These are phyloP conservation scores for Mayetiola destructor DNA, from an alignment of 2,888 invertebrate species.

Conservation along the genomic window DNA sequence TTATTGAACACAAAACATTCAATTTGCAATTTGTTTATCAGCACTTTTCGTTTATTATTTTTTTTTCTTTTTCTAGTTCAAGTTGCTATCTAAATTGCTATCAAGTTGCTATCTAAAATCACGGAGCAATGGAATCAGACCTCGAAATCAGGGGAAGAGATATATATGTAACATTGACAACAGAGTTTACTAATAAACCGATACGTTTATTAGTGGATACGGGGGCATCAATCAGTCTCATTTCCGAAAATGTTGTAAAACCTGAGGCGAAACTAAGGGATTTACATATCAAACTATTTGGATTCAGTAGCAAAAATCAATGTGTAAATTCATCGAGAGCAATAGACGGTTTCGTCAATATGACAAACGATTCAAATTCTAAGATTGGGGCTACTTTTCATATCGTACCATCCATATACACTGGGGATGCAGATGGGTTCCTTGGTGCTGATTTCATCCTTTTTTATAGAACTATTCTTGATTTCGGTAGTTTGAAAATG, in stretches of 20 bases:
- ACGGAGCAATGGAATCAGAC: too few species aligned
- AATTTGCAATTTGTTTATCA: too few species aligned
- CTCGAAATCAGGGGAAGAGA: too few species aligned
- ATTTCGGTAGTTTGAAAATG: not conserved
- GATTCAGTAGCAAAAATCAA: not conserved
- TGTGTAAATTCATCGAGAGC: not conserved
- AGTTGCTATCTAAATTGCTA: too few species aligned
- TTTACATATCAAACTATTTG: not conserved
- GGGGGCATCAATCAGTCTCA: not conserved
- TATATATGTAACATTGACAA: too few species aligned
- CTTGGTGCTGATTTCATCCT: not conserved
- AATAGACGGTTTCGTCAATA: not conserved
- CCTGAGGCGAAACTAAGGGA: not conserved
- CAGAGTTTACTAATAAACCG: not conserved
- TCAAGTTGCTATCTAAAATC: too few species aligned
- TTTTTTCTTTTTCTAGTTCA: too few species aligned
- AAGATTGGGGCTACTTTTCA: not conserved
- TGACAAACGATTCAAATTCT: not conserved
- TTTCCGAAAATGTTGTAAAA: not conserved
- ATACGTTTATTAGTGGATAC: not conserved
- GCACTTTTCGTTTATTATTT: too few species aligned
- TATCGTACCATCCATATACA: not conserved
- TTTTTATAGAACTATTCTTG: not conserved
- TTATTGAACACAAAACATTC: too few species aligned
- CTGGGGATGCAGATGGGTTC: not conserved